phyloP scores from a whole-genome alignment of 1,140 invertebrate genomes.

The Phymastichus coffea region DNA sequence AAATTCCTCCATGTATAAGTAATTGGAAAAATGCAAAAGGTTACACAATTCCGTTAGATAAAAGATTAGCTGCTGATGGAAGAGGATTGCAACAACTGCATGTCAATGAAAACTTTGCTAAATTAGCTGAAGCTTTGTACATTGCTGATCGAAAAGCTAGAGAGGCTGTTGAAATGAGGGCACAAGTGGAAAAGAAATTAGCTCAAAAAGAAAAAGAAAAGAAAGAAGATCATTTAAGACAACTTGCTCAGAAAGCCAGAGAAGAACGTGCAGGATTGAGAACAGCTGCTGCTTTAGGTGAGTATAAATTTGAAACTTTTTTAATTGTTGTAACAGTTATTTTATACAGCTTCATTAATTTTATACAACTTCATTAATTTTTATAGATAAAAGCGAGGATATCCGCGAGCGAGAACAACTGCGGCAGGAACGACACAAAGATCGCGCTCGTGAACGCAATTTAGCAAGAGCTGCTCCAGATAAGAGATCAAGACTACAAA shows the following conservation, averaged over 20 bases:
- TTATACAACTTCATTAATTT: slow-evolving; percentile 24
- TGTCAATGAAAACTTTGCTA: slow-evolving; percentile 99
- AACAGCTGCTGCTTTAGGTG: slow-evolving; percentile 44
- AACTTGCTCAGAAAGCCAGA: slow-evolving; percentile 92
- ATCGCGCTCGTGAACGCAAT: slow-evolving; percentile 90
- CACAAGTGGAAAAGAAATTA: slow-evolving; percentile 93
- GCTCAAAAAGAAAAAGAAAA: slow-evolving; percentile 98
- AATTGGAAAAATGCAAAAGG: slow-evolving; percentile 99
- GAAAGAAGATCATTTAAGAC: slow-evolving; percentile 92
- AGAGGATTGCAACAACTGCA: slow-evolving; percentile 95
- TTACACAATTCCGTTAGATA: slow-evolving; percentile 98
- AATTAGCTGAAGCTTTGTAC: slow-evolving; percentile 94
- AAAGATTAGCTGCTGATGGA: slow-evolving; percentile 96
- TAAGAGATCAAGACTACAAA: slow-evolving; percentile 85
- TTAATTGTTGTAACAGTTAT: not conserved
- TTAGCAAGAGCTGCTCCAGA: slow-evolving; percentile 91
- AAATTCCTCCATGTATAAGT: slow-evolving; percentile 98
- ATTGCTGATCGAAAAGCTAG: slow-evolving; percentile 97
- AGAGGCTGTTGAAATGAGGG: slow-evolving; percentile 94
- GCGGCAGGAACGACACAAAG: slow-evolving; percentile 85
- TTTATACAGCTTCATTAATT: not conserved
- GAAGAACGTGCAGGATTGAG: slow-evolving; percentile 90
- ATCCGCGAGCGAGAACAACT: slow-evolving; percentile 87
- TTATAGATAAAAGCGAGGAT: slow-evolving; percentile 70
- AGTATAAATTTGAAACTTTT: not conserved